A percentile compares a stretch with the other conserved stretches of the same genome.
These are phyloP conservation scores for Acipenser transmontanus DNA, from an alignment of 2,797 vertebrate species.

Conservation along the genomic window DNA sequence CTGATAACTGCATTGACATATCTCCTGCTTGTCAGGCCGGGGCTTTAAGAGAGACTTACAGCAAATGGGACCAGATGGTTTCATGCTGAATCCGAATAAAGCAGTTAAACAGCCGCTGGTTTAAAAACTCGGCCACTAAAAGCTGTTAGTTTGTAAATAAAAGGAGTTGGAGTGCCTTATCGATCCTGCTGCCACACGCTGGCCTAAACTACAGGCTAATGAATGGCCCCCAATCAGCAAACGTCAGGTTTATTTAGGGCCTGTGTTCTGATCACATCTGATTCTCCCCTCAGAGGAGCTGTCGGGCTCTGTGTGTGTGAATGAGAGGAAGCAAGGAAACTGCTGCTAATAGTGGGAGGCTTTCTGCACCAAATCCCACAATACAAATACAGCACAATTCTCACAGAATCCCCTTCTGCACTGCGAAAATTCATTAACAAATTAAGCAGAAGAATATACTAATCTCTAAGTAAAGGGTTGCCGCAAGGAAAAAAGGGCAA, in stretches of 20 bases:
- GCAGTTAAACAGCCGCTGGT: constrained; percentile 77
- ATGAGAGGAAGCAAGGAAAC: constrained; percentile 29
- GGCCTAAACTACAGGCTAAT: constrained; percentile 53
- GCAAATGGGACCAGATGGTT: constrained; percentile 92
- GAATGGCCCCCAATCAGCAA: constrained; percentile 53
- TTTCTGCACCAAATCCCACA: neutral
- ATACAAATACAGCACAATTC: neutral
- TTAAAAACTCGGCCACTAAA: constrained; percentile 66
- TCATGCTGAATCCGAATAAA: constrained; percentile 72
- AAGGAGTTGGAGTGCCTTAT: constrained; percentile 64
- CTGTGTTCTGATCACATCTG: constrained; percentile 45
- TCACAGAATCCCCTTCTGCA: too few relatives aligned
- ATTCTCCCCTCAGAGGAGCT: constrained; percentile 36
- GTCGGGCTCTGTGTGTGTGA: constrained; percentile 29
- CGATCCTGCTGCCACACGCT: constrained; percentile 56
- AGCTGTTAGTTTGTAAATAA: constrained; percentile 80
- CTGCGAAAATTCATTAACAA: neutral
- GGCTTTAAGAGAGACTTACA: constrained; percentile 83
- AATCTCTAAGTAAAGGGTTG: too few relatives aligned
- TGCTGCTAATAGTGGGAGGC: neutral
- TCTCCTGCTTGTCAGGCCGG: constrained; percentile 91
- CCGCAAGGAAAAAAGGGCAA: too few relatives aligned
- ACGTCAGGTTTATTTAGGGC: constrained; percentile 54
- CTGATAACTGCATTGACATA: constrained; percentile 90
- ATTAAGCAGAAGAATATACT: neutral